Evolutionary conservation across 2,888 invertebrate species (phyloP).

Genomic region (Lomographa bimaculata): DNA sequence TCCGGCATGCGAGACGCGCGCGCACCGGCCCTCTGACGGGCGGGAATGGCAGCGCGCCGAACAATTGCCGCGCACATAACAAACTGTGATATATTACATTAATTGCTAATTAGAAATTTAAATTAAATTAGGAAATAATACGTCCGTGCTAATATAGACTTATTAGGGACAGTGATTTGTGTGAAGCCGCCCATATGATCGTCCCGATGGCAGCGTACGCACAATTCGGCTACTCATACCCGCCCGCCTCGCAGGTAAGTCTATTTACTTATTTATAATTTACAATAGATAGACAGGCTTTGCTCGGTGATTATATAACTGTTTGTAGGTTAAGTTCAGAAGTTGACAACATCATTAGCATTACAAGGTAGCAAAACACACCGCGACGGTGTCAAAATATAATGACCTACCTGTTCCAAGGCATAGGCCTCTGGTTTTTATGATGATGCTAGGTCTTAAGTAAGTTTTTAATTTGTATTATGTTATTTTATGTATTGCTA

Average conservation of each 20-base stretch:
- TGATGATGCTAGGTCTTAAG: too few relatives aligned
- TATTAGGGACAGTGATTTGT: slow-evolving; percentile 79
- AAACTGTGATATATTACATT: slow-evolving; percentile 75
- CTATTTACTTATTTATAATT: not conserved
- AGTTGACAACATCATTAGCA: not conserved
- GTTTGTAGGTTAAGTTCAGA: slow-evolving; percentile 2
- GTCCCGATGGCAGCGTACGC: slow-evolving; percentile 90
- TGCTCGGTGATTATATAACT: slow-evolving; percentile 3
- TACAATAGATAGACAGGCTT: not conserved
- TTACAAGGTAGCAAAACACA: too few relatives aligned
- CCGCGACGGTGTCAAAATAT: too few relatives aligned
- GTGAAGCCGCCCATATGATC: slow-evolving; percentile 83
- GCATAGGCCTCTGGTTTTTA: too few relatives aligned
- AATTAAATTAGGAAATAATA: slow-evolving; percentile 57
- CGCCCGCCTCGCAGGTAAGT: slow-evolving; percentile 95
- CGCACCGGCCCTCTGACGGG: slow-evolving; percentile 71
- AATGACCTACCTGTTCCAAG: too few relatives aligned
- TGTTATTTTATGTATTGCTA: too few relatives aligned
- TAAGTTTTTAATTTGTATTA: too few relatives aligned
- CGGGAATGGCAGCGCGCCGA: slow-evolving; percentile 78
- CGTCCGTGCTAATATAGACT: slow-evolving; percentile 72
- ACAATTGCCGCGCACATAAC: slow-evolving; percentile 72
- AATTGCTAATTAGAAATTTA: slow-evolving; percentile 58
- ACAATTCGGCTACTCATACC: slow-evolving; percentile 96
- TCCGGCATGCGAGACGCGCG: slow-evolving; percentile 72